Evolutionary conservation across 1,140 invertebrate genomes (phyloP), one percentile per base, ranked within the genome.

Genomic region (Drosophila varians): DNA sequence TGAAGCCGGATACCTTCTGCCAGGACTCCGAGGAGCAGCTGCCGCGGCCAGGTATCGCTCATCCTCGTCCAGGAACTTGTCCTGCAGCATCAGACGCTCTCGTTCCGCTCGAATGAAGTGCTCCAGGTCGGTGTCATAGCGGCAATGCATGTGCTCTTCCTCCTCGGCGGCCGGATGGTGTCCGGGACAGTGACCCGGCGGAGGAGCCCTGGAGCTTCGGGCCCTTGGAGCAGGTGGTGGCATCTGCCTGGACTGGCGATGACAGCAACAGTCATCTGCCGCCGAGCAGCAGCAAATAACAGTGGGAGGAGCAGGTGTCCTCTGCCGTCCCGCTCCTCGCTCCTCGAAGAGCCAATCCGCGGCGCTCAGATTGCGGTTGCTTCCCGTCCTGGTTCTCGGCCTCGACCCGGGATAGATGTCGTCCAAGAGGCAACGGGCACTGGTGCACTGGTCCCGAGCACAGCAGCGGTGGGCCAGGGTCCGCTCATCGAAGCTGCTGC

Each of bases 1-100:
- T 26, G 57, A 14, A 3, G 43, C 19, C 3, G 51, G 14, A 49
- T 86, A 75, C 0, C 38, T 65, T 2, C 64, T 34, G 0, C 38
- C 56, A 0, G 69, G 70, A 48, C 76, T 77, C 0, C 42, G 42
- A 1, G 51, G 54, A 23, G 45, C 16, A 16, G 54, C 66, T 8
- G 72, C 70, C 3, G 69, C 57, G 2, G 74, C 64, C 18, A 91
- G 12, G 34, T 90, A 91, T 7, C 86, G 65, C n/a, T 91, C 90
- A n/a, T 91, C 90, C 16, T 91, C 90, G 42, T 91, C 90, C 19
- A 91, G 70, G 61, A 91, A 91, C 54, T 91, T 91, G 31, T 91
- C 90, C 62, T 91, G 89, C 62, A 89, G 52, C 47, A 90, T 36
- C 4, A 91, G 61, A 1, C 88, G 88, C 21, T 91, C 89, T 0